Conservation (phyloP, 2,888 invertebrate genomes). For the Orchesella flavescens region DNA sequence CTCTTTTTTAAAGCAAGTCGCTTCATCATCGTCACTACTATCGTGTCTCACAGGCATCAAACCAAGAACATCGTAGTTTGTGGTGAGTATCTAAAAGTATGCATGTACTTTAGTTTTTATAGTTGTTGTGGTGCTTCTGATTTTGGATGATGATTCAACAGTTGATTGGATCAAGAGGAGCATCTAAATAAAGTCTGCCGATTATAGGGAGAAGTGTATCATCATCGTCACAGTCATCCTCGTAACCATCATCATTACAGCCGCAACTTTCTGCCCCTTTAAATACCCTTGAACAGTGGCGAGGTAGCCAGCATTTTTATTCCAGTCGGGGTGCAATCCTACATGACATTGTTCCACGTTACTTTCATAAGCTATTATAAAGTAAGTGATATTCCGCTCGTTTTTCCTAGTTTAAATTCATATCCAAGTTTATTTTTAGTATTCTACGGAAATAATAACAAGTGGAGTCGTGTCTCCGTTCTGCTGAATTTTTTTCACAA, state of each 20-base stretch:
- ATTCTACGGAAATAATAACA: no score
- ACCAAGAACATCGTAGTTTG: neutral
- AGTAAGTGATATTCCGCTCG: no score
- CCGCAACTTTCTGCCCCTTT: conserved; percentile 39
- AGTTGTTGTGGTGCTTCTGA: conserved; percentile 7
- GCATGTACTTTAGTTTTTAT: conserved; percentile 7
- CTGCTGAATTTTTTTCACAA: no score
- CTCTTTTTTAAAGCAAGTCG: neutral
- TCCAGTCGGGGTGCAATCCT: conserved; percentile 30
- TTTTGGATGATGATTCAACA: conserved; percentile 50
- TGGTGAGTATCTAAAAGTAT: neutral
- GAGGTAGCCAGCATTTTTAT: conserved; percentile 7
- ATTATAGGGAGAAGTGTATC: conserved; percentile 47
- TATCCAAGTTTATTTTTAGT: no score
- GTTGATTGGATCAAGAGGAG: conserved; percentile 51
- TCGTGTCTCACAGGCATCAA: neutral
- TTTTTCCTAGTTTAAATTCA: no score
- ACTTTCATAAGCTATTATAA: neutral
- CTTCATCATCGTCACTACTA: conserved; percentile 7
- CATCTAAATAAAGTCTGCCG: conserved; percentile 35
- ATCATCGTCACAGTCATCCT: conserved; percentile 36
- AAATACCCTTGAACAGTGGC: conserved; percentile 39
- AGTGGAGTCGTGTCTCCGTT: no score
- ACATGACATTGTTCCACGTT: neutral
- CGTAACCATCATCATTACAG: neutral